These are phyloP conservation scores for Limulus polyphemus DNA, from an alignment of 2,888 invertebrate species.

Conservation along the genomic window DNA sequence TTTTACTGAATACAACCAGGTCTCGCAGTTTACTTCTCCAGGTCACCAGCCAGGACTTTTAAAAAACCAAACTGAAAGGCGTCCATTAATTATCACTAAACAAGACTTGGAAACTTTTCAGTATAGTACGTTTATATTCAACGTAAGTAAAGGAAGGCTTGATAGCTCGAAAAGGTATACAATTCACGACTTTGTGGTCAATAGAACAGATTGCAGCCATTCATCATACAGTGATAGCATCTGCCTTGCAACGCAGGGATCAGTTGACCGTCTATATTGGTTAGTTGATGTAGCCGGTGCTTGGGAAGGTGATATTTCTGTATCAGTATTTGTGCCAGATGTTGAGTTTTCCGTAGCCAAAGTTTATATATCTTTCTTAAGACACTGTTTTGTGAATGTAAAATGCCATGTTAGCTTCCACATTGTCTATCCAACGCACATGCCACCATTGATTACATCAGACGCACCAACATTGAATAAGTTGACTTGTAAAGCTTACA, in stretches of 20 bases:
- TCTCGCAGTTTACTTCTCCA: too few species aligned
- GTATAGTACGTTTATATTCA: not conserved
- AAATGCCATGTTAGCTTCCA: slow-evolving; percentile 63
- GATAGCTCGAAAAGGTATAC: slow-evolving; percentile 41
- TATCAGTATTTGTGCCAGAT: slow-evolving; percentile 55
- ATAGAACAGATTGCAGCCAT: slow-evolving; percentile 52
- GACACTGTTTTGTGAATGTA: slow-evolving; percentile 57
- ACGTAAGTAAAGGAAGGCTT: not conserved
- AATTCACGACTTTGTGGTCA: slow-evolving; percentile 57
- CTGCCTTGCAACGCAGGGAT: slow-evolving; percentile 67
- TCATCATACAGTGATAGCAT: slow-evolving; percentile 8
- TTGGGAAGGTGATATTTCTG: slow-evolving; percentile 75
- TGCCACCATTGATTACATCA: slow-evolving; percentile 37
- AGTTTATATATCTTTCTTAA: slow-evolving; percentile 60
- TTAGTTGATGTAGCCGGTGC: slow-evolving; percentile 60
- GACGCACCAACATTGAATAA: not conserved
- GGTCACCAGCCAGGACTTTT: not conserved
- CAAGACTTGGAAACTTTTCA: not conserved
- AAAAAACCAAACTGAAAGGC: not conserved
- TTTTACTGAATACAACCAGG: too few species aligned
- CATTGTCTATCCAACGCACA: slow-evolving; percentile 53
- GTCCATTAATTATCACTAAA: not conserved
- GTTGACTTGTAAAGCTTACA: slow-evolving; percentile 12
- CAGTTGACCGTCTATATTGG: slow-evolving; percentile 65
- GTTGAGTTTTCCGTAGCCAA: slow-evolving; percentile 58